Percentiles rank a stretch among this genome's conserved stretches.
Conservation (phyloP, 2,113 vertebrate species). For the Merops nubicus region DNA sequence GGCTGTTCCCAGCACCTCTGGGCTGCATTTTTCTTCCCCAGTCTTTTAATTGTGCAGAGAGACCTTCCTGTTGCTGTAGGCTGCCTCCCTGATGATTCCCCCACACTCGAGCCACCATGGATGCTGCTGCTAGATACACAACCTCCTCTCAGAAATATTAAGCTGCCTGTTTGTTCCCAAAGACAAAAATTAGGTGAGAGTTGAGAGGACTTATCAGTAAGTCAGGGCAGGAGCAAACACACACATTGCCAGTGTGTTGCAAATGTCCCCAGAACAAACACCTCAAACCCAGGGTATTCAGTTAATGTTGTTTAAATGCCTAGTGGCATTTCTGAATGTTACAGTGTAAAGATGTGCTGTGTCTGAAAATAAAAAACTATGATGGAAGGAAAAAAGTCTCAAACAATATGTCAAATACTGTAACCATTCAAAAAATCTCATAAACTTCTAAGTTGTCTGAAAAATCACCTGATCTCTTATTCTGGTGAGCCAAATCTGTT, state of each 20-base stretch:
- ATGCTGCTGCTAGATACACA: not conserved
- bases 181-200: slow-evolving; percentile 18
- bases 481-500: not conserved
- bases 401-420: not conserved
- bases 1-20: not conserved
- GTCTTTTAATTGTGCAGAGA: not conserved
- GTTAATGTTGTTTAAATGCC: not conserved
- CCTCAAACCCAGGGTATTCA: not conserved
- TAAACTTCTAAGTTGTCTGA: not conserved
- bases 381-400: not conserved
- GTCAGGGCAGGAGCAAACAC: not conserved
- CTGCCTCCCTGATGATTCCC: accelerated
- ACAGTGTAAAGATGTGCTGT: not conserved
- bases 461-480: not conserved
- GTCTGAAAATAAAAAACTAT: not conserved
- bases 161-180: not conserved
- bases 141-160: not conserved
- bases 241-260: not conserved
- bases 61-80: not conserved
- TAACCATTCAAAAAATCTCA: not conserved
- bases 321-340: not conserved
- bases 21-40: not conserved
- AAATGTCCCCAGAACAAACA: not conserved
- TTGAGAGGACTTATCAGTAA: slow-evolving; percentile 14
- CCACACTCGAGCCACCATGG: accelerated